These are phyloP conservation scores for Scleropages formosus DNA, from an alignment of 2,797 vertebrate species.

Conservation along the genomic window DNA sequence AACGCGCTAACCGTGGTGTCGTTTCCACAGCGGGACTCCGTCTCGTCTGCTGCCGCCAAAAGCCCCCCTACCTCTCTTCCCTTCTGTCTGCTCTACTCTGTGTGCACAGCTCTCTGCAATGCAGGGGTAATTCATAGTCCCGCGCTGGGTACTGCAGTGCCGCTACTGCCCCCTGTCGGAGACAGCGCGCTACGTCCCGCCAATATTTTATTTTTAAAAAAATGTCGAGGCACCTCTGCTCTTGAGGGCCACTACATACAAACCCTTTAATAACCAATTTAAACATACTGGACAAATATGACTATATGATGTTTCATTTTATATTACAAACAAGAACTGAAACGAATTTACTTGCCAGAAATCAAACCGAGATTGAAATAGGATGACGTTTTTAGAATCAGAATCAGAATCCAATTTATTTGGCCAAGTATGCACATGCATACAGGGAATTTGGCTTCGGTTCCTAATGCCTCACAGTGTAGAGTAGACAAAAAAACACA, in stretches of 20 bases:
- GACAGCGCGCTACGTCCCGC: neutral
- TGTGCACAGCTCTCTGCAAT: slow-evolving; percentile 22
- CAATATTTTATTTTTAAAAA: neutral
- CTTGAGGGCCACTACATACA: neutral
- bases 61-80: neutral
- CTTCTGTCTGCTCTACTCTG: slow-evolving; percentile 9
- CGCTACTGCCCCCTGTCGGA: slow-evolving; percentile 64
- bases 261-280: neutral
- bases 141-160: slow-evolving; percentile 21
- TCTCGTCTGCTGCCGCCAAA: neutral
- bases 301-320: neutral
- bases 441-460: too few relatives aligned
- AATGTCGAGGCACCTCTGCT: neutral
- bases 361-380: too few relatives aligned
- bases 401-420: too few relatives aligned
- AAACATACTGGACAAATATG: neutral
- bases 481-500: too few relatives aligned
- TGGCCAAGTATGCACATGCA: too few relatives aligned
- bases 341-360: too few relatives aligned
- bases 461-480: too few relatives aligned
- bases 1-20: neutral
- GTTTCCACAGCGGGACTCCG: neutral
- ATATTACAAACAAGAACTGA: too few relatives aligned
- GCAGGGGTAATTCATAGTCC: slow-evolving; percentile 24
- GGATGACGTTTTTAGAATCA: too few relatives aligned